Percentiles rank a stretch among this genome's conserved stretches.
phyloP scores from a whole-genome alignment of 2,888 invertebrate genomes.

The Euplexia lucipara region DNA sequence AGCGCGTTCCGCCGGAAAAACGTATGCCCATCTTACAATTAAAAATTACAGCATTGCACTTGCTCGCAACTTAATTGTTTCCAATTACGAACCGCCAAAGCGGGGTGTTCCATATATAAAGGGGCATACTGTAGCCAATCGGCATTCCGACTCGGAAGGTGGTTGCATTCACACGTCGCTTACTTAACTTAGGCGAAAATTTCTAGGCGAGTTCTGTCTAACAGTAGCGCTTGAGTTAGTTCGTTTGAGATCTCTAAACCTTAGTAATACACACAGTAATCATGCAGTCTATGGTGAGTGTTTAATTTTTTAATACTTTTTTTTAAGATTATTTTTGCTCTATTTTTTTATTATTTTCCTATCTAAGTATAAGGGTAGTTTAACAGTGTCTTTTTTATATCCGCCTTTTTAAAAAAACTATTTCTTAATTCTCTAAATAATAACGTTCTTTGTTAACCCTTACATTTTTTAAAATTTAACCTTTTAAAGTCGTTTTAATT shows the following conservation, averaged over 20 bases:
- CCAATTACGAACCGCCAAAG: constrained; percentile 85
- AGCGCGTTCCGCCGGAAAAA: constrained; percentile 74
- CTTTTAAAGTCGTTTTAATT: background rate
- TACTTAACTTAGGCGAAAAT: constrained; percentile 90
- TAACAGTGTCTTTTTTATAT: background rate
- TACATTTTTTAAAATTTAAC: background rate
- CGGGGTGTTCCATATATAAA: constrained; percentile 89
- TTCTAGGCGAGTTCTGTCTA: constrained; percentile 89
- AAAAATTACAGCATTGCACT: constrained; percentile 87
- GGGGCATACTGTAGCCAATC: constrained; percentile 79
- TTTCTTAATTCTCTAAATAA: background rate
- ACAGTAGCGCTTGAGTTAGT: constrained; percentile 89
- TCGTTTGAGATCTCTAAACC: constrained; percentile 90
- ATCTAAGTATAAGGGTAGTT: background rate
- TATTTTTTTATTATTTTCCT: constrained; percentile 13
- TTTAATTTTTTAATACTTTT: constrained; percentile 54
- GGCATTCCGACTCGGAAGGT: constrained; percentile 86
- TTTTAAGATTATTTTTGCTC: constrained; percentile 2
- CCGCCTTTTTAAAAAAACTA: background rate
- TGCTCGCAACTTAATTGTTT: constrained; percentile 88
- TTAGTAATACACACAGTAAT: constrained; percentile 84
- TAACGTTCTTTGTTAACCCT: background rate
- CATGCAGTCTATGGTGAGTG: constrained; percentile 90
- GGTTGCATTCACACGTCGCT: constrained; percentile 81
- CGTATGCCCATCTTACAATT: constrained; percentile 82